Conservation (phyloP, 2,113 vertebrate species). For the Clarias batrachus region DNA sequence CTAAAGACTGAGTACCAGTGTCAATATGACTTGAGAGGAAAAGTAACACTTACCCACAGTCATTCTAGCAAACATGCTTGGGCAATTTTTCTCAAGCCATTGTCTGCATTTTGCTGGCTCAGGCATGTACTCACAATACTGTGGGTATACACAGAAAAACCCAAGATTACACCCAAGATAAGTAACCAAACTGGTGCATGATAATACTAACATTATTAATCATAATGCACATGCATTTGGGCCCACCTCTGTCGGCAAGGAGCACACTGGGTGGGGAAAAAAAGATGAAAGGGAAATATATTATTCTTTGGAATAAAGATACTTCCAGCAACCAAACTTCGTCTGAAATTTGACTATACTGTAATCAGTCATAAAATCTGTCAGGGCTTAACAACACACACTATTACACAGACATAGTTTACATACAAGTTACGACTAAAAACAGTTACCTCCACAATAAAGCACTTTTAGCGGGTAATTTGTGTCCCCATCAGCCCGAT, state of each 20-base stretch:
- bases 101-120: conserved; percentile 96
- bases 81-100: conserved; percentile 99
- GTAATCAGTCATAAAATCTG: background rate
- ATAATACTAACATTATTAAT: background rate
- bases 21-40: background rate
- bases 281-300: background rate
- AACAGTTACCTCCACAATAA: conserved; percentile 88
- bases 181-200: too few relatives aligned
- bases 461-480: conserved; percentile 89
- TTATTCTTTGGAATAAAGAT: background rate
- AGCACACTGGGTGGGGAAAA: conserved; percentile 68
- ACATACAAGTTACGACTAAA: background rate
- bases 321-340: background rate
- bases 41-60: conserved; percentile 83
- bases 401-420: background rate
- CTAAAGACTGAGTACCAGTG: background rate
- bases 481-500: conserved; percentile 72
- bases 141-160: background rate
- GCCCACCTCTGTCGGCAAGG: conserved; percentile 77
- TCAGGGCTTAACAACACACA: background rate
- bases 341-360: background rate
- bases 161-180: background rate
- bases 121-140: conserved; percentile 99
- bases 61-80: conserved; percentile 93
- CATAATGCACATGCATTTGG: background rate